phyloP scores from a whole-genome alignment of 2,113 vertebrate species.

The Monopterus albus region DNA sequence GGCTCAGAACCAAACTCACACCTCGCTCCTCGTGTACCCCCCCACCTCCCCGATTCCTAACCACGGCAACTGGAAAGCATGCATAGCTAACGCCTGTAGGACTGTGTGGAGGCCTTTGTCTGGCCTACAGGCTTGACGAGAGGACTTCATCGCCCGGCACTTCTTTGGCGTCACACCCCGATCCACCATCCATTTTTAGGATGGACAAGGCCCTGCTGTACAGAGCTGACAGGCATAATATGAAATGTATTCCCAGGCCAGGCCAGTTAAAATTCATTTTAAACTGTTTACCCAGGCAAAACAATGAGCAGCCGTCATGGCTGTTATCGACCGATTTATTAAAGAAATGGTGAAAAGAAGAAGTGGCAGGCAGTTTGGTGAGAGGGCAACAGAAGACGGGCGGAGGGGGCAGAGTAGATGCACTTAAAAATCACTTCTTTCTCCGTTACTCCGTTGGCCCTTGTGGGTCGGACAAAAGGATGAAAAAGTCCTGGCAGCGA shows the following conservation, averaged over 20 bases:
- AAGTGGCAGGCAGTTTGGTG: slow-evolving; percentile 70
- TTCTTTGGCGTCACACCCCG: slow-evolving; percentile 88
- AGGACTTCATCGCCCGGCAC: slow-evolving; percentile 86
- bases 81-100: slow-evolving; percentile 92
- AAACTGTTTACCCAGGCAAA: slow-evolving; percentile 89
- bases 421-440: slow-evolving; percentile 62
- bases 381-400: slow-evolving; percentile 42
- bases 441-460: slow-evolving; percentile 39
- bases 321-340: slow-evolving; percentile 90
- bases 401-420: slow-evolving; percentile 30
- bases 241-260: slow-evolving; percentile 91
- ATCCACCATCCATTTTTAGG: slow-evolving; percentile 74
- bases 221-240: slow-evolving; percentile 90
- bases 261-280: slow-evolving; percentile 93
- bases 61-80: slow-evolving; percentile 95
- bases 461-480: slow-evolving; percentile 36
- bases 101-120: slow-evolving; percentile 92
- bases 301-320: slow-evolving; percentile 88
- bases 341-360: slow-evolving; percentile 57
- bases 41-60: slow-evolving; percentile 84
- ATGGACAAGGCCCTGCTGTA: slow-evolving; percentile 83
- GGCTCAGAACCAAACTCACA: slow-evolving; percentile 39
- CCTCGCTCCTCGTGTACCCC: slow-evolving; percentile 80
- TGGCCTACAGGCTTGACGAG: slow-evolving; percentile 84
- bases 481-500: slow-evolving; percentile 49